Conservation (phyloP, 2,888 invertebrate genomes). For the Muscina levida region DNA sequence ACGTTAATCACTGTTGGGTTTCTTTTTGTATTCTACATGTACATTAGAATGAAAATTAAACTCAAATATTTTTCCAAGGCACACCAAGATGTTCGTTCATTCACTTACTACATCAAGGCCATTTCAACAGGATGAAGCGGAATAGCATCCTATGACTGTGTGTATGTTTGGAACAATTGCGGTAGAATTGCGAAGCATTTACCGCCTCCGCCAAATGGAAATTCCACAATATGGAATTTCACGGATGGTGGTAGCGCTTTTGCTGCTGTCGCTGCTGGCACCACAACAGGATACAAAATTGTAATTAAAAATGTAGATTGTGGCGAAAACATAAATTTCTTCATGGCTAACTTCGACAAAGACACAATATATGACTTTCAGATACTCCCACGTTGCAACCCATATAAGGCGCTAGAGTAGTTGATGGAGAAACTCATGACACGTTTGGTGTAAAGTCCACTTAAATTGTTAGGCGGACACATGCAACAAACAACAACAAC, state of each 20-base stretch:
- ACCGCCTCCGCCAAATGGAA: not conserved
- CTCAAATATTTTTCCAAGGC: conserved; percentile 50
- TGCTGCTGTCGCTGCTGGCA: not conserved
- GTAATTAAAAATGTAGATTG: conserved; percentile 49
- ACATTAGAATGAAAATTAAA: conserved; percentile 48
- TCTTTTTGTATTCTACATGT: not conserved
- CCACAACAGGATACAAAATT: conserved; percentile 49
- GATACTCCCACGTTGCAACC: not conserved
- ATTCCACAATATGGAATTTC: not conserved
- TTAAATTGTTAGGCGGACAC: conserved; percentile 2
- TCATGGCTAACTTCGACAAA: conserved; percentile 41
- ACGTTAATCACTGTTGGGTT: too few species aligned
- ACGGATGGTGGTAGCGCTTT: not conserved
- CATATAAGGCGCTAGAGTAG: not conserved
- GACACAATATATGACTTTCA: not conserved
- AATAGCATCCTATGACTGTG: not conserved
- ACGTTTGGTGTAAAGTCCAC: conserved; percentile 18
- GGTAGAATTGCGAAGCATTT: conserved; percentile 12
- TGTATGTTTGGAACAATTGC: too few species aligned
- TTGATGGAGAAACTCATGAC: conserved; percentile 14
- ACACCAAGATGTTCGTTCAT: conserved; percentile 9
- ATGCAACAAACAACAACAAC: not conserved
- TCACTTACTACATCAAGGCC: conserved; percentile 49
- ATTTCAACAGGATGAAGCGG: not conserved
- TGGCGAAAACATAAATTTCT: conserved; percentile 43